These are phyloP conservation scores for Oceanites oceanicus DNA, from an alignment of 2,113 vertebrate genomes.

Conservation along the genomic window DNA sequence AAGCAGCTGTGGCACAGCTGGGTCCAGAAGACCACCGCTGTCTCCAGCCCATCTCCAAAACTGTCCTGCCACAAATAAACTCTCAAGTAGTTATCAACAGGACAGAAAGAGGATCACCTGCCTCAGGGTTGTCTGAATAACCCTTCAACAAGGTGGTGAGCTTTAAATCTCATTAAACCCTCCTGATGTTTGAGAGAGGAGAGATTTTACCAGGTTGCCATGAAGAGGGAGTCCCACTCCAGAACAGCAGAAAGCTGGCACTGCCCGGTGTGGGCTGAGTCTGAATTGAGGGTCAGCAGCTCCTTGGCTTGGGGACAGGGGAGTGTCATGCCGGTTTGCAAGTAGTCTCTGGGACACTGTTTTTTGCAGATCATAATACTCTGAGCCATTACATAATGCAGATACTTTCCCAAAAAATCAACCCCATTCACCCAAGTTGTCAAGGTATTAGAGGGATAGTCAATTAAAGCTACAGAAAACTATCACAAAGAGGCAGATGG, in stretches of 20 bases:
- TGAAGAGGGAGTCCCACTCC: not conserved
- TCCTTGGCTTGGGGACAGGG: not conserved
- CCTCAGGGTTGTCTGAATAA: not conserved
- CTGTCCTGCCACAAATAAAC: not conserved
- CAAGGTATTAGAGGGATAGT: not conserved
- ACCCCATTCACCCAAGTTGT: not conserved
- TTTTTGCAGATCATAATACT: conserved; percentile 21
- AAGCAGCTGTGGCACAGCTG: not conserved
- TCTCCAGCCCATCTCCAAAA: not conserved
- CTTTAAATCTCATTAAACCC: not conserved
- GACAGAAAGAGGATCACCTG: not conserved
- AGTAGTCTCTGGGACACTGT: not conserved
- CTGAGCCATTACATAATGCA: not conserved
- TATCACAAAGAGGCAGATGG: not conserved
- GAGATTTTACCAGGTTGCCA: not conserved
- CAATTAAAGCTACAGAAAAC: not conserved
- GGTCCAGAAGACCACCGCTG: not conserved
- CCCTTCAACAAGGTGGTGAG: not conserved
- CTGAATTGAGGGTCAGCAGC: not conserved
- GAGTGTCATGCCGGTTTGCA: not conserved
- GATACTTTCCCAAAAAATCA: not conserved
- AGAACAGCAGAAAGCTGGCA: not conserved
- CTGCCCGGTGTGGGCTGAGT: not conserved
- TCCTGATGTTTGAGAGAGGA: not conserved
- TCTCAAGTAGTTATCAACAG: not conserved